Percentiles rank a stretch among this genome's conserved stretches.
These are phyloP conservation scores for Nyctereutes procyonoides DNA, from an alignment of 2,113 vertebrate species.

Conservation along the genomic window DNA sequence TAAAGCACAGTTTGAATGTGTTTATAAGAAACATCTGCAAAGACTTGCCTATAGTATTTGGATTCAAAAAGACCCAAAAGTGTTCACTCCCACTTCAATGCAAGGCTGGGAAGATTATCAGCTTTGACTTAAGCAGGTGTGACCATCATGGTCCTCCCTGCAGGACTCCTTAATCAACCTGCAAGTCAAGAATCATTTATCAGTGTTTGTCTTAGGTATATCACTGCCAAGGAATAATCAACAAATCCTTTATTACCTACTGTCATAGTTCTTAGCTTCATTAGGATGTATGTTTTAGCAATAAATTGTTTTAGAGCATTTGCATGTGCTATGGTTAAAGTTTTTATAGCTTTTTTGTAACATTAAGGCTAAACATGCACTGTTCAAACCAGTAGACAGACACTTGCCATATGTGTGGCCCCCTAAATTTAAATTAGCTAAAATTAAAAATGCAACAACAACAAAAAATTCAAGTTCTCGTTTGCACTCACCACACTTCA, in stretches of 20 bases:
- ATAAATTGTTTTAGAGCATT: background rate
- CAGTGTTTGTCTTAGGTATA: background rate
- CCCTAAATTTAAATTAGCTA: background rate
- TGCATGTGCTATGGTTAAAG: background rate
- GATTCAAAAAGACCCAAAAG: background rate
- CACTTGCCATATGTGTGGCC: background rate
- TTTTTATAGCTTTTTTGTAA: background rate
- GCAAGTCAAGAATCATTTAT: background rate
- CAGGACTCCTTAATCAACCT: background rate
- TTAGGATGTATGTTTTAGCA: no score
- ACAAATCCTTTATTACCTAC: background rate
- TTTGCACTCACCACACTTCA: background rate
- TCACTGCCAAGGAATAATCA: background rate
- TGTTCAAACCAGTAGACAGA: background rate
- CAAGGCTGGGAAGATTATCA: background rate
- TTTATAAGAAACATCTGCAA: background rate
- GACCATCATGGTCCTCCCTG: background rate
- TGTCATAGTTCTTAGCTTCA: background rate
- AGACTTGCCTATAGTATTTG: background rate
- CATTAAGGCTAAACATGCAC: background rate
- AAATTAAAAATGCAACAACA: background rate
- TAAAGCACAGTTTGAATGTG: background rate
- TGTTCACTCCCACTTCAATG: background rate
- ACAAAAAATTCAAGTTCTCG: background rate
- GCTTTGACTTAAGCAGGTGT: background rate